These are phyloP conservation scores for Varecia variegata DNA, from an alignment of 2,797 vertebrate genomes.

Conservation along the genomic window DNA sequence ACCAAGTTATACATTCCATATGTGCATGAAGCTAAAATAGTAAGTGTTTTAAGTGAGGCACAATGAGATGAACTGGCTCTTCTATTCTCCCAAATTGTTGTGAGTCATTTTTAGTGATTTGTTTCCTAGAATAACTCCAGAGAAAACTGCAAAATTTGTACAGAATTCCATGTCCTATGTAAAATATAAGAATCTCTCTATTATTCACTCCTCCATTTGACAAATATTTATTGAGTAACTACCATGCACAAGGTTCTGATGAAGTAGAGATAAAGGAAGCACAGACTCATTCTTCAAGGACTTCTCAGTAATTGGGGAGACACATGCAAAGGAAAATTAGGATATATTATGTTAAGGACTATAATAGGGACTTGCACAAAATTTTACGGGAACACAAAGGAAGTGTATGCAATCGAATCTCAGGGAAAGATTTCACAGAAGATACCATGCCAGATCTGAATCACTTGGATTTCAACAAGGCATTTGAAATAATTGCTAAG, in stretches of 20 bases:
- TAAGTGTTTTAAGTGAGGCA: background rate
- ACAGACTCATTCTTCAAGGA: background rate
- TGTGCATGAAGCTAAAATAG: conserved; percentile 55
- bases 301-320: background rate
- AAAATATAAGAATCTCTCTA: background rate
- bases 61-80: background rate
- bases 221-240: background rate
- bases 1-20: conserved; percentile 56
- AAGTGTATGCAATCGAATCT: background rate
- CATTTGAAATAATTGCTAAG: background rate
- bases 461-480: background rate
- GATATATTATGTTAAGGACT: background rate
- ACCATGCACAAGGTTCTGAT: background rate
- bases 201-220: background rate
- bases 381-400: background rate
- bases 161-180: background rate
- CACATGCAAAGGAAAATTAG: background rate
- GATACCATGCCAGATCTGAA: background rate
- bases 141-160: background rate
- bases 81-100: background rate
- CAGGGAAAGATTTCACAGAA: background rate
- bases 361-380: background rate
- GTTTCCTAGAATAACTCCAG: conserved; percentile 25
- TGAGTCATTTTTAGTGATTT: conserved; percentile 50
- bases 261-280: background rate